These are phyloP conservation scores for Nemotelus nigrinus DNA, from an alignment of 2,888 invertebrate species.

Conservation along the genomic window DNA sequence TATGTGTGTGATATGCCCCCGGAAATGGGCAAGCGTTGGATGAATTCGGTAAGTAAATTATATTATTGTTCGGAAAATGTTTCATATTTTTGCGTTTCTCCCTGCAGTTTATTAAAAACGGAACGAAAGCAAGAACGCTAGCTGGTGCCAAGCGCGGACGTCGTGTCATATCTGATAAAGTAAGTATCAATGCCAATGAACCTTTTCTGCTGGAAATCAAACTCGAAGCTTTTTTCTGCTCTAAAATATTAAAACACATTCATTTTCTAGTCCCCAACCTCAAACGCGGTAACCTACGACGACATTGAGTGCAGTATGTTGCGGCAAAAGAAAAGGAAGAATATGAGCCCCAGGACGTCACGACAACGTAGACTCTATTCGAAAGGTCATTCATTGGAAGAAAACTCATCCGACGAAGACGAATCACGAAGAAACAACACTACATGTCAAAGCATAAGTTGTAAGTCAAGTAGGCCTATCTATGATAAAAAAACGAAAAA, in stretches of 20 bases:
- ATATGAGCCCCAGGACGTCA: background rate
- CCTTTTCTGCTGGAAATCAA: background rate
- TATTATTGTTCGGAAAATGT: background rate
- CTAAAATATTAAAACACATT: background rate
- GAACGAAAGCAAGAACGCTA: background rate
- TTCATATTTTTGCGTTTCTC: background rate
- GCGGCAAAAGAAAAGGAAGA: background rate
- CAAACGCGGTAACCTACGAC: constrained; percentile 4
- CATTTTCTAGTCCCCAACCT: background rate
- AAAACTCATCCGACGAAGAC: constrained; percentile 13
- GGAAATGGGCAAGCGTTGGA: background rate
- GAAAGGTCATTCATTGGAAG: constrained; percentile 28
- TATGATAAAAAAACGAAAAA: constrained; percentile 18
- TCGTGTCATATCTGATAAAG: background rate
- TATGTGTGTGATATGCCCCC: constrained; percentile 30
- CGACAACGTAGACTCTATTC: constrained; percentile 36
- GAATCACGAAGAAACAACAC: background rate
- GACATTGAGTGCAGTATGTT: constrained; percentile 7
- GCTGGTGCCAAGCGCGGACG: background rate
- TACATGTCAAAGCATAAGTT: background rate
- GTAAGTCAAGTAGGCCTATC: background rate
- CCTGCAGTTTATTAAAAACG: background rate
- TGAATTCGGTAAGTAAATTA: constrained; percentile 31
- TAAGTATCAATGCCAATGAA: background rate
- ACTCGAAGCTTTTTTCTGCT: background rate